Percentiles rank a stretch among this genome's conserved stretches.
Conservation (phyloP, 2,888 invertebrate species). For the Drosophila neutralis region DNA sequence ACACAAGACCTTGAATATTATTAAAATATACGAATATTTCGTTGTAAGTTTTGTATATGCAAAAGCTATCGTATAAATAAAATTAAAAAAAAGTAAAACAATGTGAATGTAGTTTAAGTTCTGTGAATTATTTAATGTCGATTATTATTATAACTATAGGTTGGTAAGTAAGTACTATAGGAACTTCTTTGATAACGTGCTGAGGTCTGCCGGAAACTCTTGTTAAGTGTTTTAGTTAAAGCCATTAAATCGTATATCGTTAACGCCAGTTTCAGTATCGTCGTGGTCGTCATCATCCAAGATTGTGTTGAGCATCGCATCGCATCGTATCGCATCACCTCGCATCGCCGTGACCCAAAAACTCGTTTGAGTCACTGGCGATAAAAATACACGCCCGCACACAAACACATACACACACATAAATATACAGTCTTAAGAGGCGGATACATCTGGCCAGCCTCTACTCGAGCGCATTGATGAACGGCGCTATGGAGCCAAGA, state of each 20-base stretch:
- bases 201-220: constrained; percentile 26
- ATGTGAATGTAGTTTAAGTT: constrained; percentile 22
- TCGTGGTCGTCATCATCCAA: constrained; percentile 45
- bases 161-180: constrained; percentile 46
- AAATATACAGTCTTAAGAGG: constrained; percentile 25
- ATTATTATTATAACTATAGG: constrained; percentile 13
- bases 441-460: constrained; percentile 6
- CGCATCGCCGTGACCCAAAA: constrained; percentile 66
- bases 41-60: constrained; percentile 70
- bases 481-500: constrained; percentile 91
- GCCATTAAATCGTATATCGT: constrained; percentile 37
- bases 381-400: constrained; percentile 41
- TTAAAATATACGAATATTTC: constrained; percentile 49
- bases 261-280: constrained; percentile 47
- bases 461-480: constrained; percentile 88
- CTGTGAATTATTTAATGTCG: constrained; percentile 30
- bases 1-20: constrained; percentile 39
- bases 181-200: constrained; percentile 59
- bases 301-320: constrained; percentile 47
- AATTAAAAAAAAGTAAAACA: constrained; percentile 37
- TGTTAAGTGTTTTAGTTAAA: constrained; percentile 15
- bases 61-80: constrained; percentile 64
- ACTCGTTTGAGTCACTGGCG: constrained; percentile 52
- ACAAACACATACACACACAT: constrained; percentile 7
- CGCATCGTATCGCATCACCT: constrained; percentile 48